Base-by-base conservation (phyloP, 2,888 invertebrate species). In the Chaetogeoica ovagalla region DNA sequence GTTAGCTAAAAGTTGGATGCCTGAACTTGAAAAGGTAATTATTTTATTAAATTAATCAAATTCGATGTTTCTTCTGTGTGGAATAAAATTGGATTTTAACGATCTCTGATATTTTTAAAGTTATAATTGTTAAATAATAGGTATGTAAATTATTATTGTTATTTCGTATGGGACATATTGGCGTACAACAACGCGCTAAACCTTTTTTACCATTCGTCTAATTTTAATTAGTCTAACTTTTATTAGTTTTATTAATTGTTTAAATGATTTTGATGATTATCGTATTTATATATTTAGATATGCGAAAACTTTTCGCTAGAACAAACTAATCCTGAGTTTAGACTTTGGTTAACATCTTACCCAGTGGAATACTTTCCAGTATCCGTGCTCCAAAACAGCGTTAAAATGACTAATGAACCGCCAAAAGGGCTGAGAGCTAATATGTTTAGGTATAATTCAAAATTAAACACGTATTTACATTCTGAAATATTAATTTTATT, bases 351-450 rank as follows among this genome's bases (percentile, higher is more conserved):
- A 52, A 97, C 96, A 2, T 95, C 96, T 13, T 96, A 96, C 85
- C 95, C 96, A 96, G 0, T 94, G 96, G 72, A 68, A 66, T 75
- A 71, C 37, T 82, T 82, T 87, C 96, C 97, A 0, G 92, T 94
- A 57, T 90, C 94, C 8, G 89, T 97, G 60, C 87, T 97, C 69
- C 95, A 96, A 88, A 93, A 93, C 85, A 93, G 94, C 15, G 93
- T 96, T 0, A 96, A 96, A 89, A 96, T 97, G 93, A 96, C 96
- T 0, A 96, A 96, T 85, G 96, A 97, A 86, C 94, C 95, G 0
- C 96, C 96, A 0, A 93, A 93, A 8, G 96, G 95, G 0, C 88
- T 97, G 23, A 91, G 93, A 84, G 93, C 94, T 86, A 74, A 60
- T 60, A 76, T 65, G 59, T 55, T 76, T 76, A 75, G 60, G 81